These are phyloP conservation scores for Tyto alba DNA, from an alignment of 2,113 vertebrate species.

Conservation along the genomic window DNA sequence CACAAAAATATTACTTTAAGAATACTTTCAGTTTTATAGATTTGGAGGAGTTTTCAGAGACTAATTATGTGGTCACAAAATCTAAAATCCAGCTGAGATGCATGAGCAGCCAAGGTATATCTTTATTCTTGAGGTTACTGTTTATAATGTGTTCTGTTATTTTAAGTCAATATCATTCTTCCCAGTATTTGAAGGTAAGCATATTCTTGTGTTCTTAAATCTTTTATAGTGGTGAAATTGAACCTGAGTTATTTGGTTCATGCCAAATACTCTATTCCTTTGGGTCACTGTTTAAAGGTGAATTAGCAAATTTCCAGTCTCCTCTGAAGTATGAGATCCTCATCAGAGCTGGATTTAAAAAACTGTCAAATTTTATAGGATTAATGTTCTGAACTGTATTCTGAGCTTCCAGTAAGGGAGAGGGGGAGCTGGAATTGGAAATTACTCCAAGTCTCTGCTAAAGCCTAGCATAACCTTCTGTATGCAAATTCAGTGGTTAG, in stretches of 20 bases:
- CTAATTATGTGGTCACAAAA: not conserved
- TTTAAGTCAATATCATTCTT: not conserved
- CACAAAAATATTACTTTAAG: not conserved
- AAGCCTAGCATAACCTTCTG: not conserved
- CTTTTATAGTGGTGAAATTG: not conserved
- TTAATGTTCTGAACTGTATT: not conserved
- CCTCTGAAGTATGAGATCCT: not conserved
- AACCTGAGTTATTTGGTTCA: not conserved
- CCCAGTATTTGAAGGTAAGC: not conserved
- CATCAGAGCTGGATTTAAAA: not conserved
- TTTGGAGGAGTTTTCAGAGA: not conserved
- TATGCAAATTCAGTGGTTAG: not conserved
- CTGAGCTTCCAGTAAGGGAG: not conserved
- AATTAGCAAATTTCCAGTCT: not conserved
- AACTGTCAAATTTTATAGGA: not conserved
- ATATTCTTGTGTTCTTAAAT: not conserved
- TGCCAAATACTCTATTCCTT: not conserved
- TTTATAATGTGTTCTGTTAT: constrained; percentile 8
- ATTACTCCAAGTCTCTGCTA: not conserved
- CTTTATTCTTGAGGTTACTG: not conserved
- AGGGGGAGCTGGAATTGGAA: not conserved
- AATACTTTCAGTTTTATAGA: not conserved
- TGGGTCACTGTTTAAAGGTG: not conserved
- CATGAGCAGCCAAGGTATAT: not conserved
- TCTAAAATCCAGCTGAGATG: not conserved